Conservation (phyloP, 2,888 invertebrate species). For the Polymixis lichenea region DNA sequence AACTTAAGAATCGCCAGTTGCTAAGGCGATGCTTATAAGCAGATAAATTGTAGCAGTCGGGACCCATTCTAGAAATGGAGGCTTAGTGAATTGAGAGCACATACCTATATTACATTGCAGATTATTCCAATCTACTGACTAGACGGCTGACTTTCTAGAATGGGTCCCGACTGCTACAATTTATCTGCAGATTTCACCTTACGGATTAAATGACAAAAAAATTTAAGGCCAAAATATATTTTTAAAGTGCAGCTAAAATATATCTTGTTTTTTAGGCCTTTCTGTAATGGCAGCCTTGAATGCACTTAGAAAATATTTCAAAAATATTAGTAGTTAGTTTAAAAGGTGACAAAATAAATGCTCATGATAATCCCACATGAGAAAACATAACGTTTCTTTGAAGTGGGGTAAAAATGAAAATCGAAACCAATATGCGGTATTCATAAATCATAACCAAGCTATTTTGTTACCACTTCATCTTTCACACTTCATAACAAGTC, state of each 20-base stretch:
- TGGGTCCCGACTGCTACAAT: too few species aligned
- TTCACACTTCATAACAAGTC: conserved; percentile 22
- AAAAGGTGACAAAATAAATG: neutral
- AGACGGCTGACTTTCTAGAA: too few species aligned
- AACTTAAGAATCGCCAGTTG: too few species aligned
- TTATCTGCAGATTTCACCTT: too few species aligned
- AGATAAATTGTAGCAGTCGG: too few species aligned
- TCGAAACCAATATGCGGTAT: neutral
- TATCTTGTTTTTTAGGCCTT: neutral
- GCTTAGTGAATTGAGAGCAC: too few species aligned
- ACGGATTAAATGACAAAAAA: neutral
- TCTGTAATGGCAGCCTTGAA: neutral
- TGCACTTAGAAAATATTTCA: neutral
- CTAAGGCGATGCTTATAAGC: too few species aligned
- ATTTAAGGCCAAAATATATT: accelerated
- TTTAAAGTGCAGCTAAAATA: neutral
- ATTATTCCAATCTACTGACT: too few species aligned
- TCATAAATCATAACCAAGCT: neutral
- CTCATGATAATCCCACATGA: neutral
- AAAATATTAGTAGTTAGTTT: neutral
- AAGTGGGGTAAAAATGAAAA: neutral
- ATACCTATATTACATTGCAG: too few species aligned
- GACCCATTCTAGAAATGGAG: too few species aligned
- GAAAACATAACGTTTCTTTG: neutral
- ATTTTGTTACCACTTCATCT: conserved; percentile 11